Base-by-base conservation (phyloP, 2,113 vertebrate species). In the Antigone vipio region DNA sequence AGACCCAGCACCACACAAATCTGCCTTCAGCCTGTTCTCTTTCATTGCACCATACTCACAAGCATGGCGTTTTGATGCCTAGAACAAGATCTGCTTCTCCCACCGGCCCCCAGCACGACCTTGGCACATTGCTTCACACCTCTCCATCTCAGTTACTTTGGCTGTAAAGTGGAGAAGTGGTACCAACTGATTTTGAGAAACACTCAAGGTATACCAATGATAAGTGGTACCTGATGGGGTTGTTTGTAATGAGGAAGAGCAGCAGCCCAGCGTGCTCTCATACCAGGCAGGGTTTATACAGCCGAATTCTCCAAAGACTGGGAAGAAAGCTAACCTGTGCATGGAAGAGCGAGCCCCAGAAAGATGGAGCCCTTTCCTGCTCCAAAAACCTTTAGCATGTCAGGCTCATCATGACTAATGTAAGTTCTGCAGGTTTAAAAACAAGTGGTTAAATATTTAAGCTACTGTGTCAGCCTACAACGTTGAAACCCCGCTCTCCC, bases 371-470 rank as follows among this genome's bases (percentile, higher is more conserved):
- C 50, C 49, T 72, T 59, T 60, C 71, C 72, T 71, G 35, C 50
- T 55, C 53, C 53, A 30, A n/a, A 80, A 90, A 22, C 42, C 32
- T 64, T 60, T 9, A 10, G 22, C 5, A 0, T 3, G 11, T 32
- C 52, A 66, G 52, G 16, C 12, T 55, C 24, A 8, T 10, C 75
- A 66, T 0, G 0, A 20, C 23, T 30, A 34, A 50, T 2, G 0
- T 8, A 64, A 74, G 9, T 15, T 26, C 34, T 3, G 1, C 4
- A 18, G 34, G 45, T 49, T 71, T 27, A 15, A 71, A 75, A n/a
- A 26, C 3, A 8, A 50, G 20, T 1, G 23, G 29, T 69, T 42
- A 21, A 9, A 9, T 21, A 50, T n/a, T 38, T 38, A 55, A 85
- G 32, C 38, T 64, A 10, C 50, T 5, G 11, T 8, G 9, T 34